Conservation (phyloP, 2,797 vertebrate genomes). For the Molossus alvarezi region DNA sequence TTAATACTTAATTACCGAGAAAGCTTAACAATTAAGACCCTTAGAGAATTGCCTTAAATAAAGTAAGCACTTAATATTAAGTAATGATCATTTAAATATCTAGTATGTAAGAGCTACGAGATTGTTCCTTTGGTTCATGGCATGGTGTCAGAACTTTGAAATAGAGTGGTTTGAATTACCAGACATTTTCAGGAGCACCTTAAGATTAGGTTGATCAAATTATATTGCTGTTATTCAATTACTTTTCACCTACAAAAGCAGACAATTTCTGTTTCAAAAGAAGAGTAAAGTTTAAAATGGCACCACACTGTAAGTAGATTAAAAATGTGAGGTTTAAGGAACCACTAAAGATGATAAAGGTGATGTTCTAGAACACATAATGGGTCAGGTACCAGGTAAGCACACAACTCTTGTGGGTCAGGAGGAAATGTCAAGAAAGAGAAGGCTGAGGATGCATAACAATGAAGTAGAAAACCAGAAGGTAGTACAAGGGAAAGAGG, state of each 20-base stretch:
- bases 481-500: background rate
- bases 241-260: background rate
- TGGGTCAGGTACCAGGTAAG: background rate
- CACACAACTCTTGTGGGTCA: background rate
- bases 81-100: background rate
- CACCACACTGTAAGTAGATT: background rate
- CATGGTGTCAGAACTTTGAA: background rate
- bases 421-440: background rate
- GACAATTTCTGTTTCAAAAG: slow-evolving; percentile 2
- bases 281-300: background rate
- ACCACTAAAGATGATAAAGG: background rate
- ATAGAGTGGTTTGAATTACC: background rate
- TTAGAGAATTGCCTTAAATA: background rate
- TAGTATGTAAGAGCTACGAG: background rate
- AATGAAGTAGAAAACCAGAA: background rate
- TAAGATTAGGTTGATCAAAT: background rate
- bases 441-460: background rate
- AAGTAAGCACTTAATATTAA: background rate
- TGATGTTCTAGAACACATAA: background rate
- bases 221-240: background rate
- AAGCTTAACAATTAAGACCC: background rate
- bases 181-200: background rate
- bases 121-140: slow-evolving; percentile 2
- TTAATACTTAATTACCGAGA: background rate
- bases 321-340: background rate